phyloP scores from a whole-genome alignment of 2,797 vertebrate species.

The Chelon auratus region DNA sequence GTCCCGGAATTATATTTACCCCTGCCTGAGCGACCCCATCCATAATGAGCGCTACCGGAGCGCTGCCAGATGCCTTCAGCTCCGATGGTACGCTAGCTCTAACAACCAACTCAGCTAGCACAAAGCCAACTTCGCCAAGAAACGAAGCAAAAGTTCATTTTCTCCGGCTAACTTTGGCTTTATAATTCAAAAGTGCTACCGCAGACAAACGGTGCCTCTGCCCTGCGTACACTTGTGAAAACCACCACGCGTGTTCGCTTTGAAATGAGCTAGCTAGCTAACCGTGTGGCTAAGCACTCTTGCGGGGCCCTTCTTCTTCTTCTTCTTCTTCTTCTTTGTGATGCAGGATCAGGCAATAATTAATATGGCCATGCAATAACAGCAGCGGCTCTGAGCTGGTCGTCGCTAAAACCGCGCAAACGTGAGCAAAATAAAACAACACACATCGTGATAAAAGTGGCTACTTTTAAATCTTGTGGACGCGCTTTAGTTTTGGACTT shows the following conservation, averaged over 20 bases:
- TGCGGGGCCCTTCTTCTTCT: constrained; percentile 70
- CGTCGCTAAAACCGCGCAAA: not conserved
- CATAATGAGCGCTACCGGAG: constrained; percentile 21
- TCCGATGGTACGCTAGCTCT: constrained; percentile 50
- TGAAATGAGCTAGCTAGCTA: constrained; percentile 67
- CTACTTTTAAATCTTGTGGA: no score
- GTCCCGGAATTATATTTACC: not conserved
- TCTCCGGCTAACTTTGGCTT: not conserved
- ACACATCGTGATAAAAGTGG: not conserved
- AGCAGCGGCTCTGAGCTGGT: constrained; percentile 21
- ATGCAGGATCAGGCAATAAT: constrained; percentile 82
- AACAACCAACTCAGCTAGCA: constrained; percentile 49
- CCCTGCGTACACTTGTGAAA: not conserved
- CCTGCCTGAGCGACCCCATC: constrained; percentile 3
- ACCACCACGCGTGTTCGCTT: constrained; percentile 19
- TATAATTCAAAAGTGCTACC: not conserved
- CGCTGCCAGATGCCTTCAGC: constrained; percentile 54
- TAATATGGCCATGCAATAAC: constrained; percentile 77
- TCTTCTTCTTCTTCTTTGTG: constrained; percentile 79
- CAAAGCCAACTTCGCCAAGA: constrained; percentile 52
- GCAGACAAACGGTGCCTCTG: rapidly evolving
- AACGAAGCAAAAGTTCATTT: not conserved
- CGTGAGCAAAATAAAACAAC: not conserved
- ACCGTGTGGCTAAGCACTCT: constrained; percentile 71
- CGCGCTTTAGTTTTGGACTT: no score